Conservation (phyloP, 1,140 invertebrate genomes). For the Paraescarpia echinospica region DNA sequence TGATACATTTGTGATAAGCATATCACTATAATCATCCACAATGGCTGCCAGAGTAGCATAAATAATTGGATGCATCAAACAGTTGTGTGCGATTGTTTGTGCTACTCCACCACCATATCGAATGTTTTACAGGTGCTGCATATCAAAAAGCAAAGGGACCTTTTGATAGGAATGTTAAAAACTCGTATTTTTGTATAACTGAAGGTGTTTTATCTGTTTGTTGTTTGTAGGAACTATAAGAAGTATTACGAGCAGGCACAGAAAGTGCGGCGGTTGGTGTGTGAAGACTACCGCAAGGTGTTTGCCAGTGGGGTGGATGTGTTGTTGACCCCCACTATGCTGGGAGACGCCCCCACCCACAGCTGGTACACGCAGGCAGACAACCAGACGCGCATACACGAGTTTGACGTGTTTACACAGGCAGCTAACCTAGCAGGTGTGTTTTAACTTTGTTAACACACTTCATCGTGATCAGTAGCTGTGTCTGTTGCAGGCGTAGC, state of each 20-base stretch:
- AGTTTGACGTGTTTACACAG: conserved; percentile 94
- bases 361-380: conserved; percentile 74
- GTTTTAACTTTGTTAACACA: conserved; percentile 18
- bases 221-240: conserved; percentile 77
- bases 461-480: too few relatives aligned
- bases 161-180: too few relatives aligned
- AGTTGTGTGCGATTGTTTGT: too few relatives aligned
- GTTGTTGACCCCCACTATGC: conserved; percentile 87
- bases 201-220: conserved; percentile 13
- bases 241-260: conserved; percentile 90
- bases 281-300: conserved; percentile 81
- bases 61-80: too few relatives aligned
- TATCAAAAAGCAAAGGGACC: too few relatives aligned
- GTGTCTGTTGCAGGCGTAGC: conserved; percentile 13
- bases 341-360: conserved; percentile 78
- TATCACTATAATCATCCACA: too few relatives aligned
- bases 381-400: conserved; percentile 81
- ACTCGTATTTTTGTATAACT: conserved; percentile 21
- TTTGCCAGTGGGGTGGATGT: conserved; percentile 76
- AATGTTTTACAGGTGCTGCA: too few relatives aligned
- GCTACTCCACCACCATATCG: too few relatives aligned
- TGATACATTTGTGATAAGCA: too few relatives aligned
- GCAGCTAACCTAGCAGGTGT: conserved; percentile 91
- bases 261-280: conserved; percentile 83
- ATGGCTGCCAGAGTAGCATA: too few relatives aligned